Evolutionary conservation across 2,797 vertebrate species (phyloP).

Genomic region (Sciurus vulgaris): DNA sequence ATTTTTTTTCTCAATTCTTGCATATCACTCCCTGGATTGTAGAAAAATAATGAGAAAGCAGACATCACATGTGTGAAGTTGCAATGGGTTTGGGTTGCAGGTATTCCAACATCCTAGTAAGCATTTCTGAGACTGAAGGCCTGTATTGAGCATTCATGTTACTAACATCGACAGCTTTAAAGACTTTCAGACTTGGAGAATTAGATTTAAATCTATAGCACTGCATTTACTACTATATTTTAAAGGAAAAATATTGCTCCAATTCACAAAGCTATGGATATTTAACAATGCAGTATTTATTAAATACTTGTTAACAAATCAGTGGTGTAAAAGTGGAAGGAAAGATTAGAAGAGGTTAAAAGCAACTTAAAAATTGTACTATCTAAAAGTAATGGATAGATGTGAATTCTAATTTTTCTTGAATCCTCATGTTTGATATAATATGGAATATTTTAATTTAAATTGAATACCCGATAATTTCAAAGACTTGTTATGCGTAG

Average conservation of each 20-base stretch:
- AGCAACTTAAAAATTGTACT: not conserved
- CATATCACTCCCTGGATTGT: not conserved
- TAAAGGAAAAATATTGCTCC: not conserved
- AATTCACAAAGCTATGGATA: not conserved
- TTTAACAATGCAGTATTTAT: not conserved
- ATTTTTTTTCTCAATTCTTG: not conserved
- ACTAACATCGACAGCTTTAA: not conserved
- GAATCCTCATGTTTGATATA: not conserved
- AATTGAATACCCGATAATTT: not conserved
- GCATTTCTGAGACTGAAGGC: not conserved
- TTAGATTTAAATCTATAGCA: not conserved
- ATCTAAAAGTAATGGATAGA: not conserved
- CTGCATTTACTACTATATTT: no score
- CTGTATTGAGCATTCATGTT: no score
- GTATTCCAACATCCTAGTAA: not conserved
- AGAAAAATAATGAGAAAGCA: not conserved
- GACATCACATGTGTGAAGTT: not conserved
- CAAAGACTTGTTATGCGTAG: not conserved
- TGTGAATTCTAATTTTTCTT: not conserved
- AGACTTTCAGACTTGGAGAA: not conserved
- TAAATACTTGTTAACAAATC: not conserved
- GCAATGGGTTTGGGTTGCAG: not conserved
- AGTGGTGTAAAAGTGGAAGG: not conserved
- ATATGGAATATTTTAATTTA: not conserved
- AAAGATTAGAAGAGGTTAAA: not conserved